phyloP scores from a whole-genome alignment of 1,140 invertebrate species.

The Papilio dardanus region DNA sequence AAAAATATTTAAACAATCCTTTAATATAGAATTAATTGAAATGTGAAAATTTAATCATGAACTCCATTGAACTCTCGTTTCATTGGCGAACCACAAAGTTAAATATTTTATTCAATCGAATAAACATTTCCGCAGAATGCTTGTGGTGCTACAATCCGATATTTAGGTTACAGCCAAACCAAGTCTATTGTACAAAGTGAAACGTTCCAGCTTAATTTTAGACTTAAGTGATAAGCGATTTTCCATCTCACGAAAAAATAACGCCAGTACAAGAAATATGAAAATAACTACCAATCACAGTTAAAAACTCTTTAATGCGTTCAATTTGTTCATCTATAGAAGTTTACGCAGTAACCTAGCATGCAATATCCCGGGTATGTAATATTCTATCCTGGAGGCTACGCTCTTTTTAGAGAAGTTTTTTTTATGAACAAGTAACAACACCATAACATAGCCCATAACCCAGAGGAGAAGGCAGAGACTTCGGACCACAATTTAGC shows the following conservation, averaged over 20 bases:
- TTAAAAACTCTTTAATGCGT: too few species aligned
- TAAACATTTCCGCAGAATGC: slow-evolving; percentile 66
- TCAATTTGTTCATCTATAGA: too few species aligned
- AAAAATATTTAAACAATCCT: slow-evolving; percentile 7
- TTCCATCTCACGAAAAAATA: background rate
- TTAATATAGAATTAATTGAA: slow-evolving; percentile 13
- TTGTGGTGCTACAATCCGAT: slow-evolving; percentile 74
- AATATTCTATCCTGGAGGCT: too few species aligned
- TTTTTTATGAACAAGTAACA: too few species aligned
- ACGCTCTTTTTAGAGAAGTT: too few species aligned
- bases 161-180: slow-evolving; percentile 80
- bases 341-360: too few species aligned
- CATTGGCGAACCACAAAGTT: slow-evolving; percentile 34
- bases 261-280: background rate
- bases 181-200: slow-evolving; percentile 79
- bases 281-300: background rate
- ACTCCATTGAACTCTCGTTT: slow-evolving; percentile 24
- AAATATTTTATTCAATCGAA: slow-evolving; percentile 64
- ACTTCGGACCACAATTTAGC: too few species aligned
- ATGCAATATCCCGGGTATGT: too few species aligned
- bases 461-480: too few species aligned
- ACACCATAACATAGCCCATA: too few species aligned
- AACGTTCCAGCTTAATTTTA: slow-evolving; percentile 68
- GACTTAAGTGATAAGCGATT: slow-evolving; percentile 46
- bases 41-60: slow-evolving; percentile 31